Conservation (phyloP, 2,113 vertebrate species). For the Bujurquina vittata region DNA sequence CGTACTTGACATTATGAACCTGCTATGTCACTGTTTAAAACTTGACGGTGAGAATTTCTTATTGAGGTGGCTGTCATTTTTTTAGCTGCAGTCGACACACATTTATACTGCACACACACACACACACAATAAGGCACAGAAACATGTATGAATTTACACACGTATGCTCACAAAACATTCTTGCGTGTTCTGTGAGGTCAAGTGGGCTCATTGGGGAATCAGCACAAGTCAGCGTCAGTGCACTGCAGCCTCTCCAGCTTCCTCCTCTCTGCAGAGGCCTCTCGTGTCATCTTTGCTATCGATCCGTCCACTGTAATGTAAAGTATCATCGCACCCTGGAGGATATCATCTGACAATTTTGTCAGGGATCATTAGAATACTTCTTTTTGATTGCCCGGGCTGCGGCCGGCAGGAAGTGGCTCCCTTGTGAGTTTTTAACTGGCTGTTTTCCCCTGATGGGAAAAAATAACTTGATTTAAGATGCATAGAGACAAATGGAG, state of each 20-base stretch:
- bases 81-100: background rate
- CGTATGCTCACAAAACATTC: background rate
- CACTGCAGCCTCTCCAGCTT: slow-evolving; percentile 31
- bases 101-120: background rate
- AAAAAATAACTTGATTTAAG: slow-evolving; percentile 51
- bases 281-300: slow-evolving; percentile 67
- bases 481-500: slow-evolving; percentile 46
- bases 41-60: background rate
- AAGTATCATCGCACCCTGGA: slow-evolving; percentile 79
- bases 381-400: slow-evolving; percentile 68
- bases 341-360: slow-evolving; percentile 78
- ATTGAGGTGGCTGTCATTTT: slow-evolving; percentile 3
- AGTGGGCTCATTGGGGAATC: slow-evolving; percentile 9
- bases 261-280: slow-evolving; percentile 47
- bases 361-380: slow-evolving; percentile 81
- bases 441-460: slow-evolving; percentile 37
- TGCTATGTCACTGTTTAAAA: slow-evolving; percentile 44
- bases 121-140: background rate
- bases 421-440: slow-evolving; percentile 60
- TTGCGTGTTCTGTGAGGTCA: slow-evolving; percentile 26
- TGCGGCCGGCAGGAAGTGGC: slow-evolving; percentile 38
- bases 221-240: slow-evolving; percentile 11
- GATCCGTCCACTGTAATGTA: slow-evolving; percentile 79
- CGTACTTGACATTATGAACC: slow-evolving; percentile 39
- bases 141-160: background rate